phyloP scores from a whole-genome alignment of 2,888 invertebrate species.

The Callosobruchus maculatus region DNA sequence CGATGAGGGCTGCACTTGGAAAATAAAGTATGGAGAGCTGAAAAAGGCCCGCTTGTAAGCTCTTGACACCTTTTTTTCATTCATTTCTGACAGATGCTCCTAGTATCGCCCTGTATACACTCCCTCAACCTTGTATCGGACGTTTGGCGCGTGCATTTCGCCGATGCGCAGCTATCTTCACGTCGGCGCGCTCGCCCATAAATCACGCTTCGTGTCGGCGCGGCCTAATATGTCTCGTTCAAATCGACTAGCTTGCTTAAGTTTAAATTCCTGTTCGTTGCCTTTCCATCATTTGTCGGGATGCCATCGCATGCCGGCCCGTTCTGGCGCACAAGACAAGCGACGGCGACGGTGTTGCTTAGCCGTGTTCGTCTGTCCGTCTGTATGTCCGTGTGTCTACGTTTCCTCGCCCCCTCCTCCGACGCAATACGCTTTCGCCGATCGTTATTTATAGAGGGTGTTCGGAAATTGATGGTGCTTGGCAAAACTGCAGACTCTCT shows the following conservation, averaged over 20 bases:
- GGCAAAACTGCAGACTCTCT: no score
- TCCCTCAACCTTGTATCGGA: not conserved
- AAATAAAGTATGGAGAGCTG: no score
- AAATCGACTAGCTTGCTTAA: conserved; percentile 37
- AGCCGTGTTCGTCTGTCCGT: not conserved
- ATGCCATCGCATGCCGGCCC: conserved; percentile 12
- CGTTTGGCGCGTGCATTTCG: not conserved
- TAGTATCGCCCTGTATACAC: not conserved
- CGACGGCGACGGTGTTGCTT: not conserved
- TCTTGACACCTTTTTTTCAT: no score
- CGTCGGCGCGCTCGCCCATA: conserved; percentile 10
- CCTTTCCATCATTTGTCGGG: conserved; percentile 24
- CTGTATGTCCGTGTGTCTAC: not conserved
- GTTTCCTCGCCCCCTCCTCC: not conserved
- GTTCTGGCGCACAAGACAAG: not conserved
- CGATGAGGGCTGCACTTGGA: no score
- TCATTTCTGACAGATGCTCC: no score
- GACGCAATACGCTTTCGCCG: not conserved
- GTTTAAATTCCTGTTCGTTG: conserved; percentile 36
- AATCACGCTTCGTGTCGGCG: conserved; percentile 25
- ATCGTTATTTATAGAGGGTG: no score
- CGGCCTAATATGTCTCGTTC: conserved; percentile 37
- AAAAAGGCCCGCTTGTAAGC: no score
- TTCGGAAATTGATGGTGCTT: no score
- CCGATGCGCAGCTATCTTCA: not conserved